Percentiles rank a stretch among this genome's conserved stretches.
phyloP scores from a whole-genome alignment of 2,888 invertebrate genomes.

The Taenaris catops region DNA sequence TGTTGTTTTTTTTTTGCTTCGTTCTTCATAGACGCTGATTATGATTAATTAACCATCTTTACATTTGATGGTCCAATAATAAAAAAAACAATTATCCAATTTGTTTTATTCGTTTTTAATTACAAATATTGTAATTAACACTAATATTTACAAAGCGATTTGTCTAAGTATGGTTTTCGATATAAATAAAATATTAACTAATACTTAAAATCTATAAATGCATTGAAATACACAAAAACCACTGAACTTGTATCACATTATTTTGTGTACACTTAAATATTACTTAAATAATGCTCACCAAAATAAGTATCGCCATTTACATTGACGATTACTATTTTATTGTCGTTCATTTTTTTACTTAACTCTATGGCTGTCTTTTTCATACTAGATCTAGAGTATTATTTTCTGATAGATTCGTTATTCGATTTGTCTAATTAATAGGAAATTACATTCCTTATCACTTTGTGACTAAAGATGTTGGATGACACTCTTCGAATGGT shows the following conservation, averaged over 20 bases:
- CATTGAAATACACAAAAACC: constrained; percentile 59
- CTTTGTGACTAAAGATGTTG: too few species aligned
- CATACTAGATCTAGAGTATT: too few species aligned
- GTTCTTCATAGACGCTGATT: too few species aligned
- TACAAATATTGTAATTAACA: constrained; percentile 68
- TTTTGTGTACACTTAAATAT: constrained; percentile 55
- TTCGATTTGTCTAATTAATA: too few species aligned
- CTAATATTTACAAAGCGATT: constrained; percentile 69
- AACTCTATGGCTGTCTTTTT: constrained; percentile 43
- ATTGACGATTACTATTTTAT: constrained; percentile 17
- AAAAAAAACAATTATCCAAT: constrained; percentile 22
- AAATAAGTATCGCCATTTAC: constrained; percentile 11
- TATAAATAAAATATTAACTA: constrained; percentile 49
- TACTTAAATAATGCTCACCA: constrained; percentile 18
- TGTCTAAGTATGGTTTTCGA: constrained; percentile 52
- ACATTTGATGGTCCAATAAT: constrained; percentile 5
- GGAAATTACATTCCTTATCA: too few species aligned
- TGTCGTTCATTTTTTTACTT: constrained; percentile 24
- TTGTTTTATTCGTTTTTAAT: constrained; percentile 57
- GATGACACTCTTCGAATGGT: too few species aligned
- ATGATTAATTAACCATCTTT: too few species aligned
- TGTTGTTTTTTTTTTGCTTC: too few species aligned
- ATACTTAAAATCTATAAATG: constrained; percentile 55
- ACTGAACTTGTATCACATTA: constrained; percentile 67
- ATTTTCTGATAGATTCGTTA: too few species aligned